These are phyloP conservation scores for Molanna angustata DNA, from an alignment of 2,888 invertebrate genomes.

Conservation along the genomic window DNA sequence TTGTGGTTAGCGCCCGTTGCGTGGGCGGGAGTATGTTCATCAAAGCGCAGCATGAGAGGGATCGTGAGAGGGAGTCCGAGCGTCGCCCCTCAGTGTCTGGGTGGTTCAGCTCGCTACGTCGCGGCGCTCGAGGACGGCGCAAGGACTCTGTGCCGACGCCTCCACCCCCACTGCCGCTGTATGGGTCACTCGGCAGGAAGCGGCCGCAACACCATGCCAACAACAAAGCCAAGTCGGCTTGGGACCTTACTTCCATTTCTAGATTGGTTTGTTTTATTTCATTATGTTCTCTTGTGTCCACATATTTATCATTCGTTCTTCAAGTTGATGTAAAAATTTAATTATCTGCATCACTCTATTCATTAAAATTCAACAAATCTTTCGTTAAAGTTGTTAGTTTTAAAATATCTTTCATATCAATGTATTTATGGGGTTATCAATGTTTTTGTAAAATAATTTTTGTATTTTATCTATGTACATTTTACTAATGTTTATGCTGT, in stretches of 20 bases:
- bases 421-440: too few species aligned
- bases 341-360: too few species aligned
- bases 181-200: slow-evolving; percentile 55
- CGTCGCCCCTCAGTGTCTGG: slow-evolving; percentile 69
- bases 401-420: too few species aligned
- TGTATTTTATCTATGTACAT: too few species aligned
- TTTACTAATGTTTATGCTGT: too few species aligned
- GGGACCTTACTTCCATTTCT: slow-evolving; percentile 56
- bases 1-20: slow-evolving; percentile 19
- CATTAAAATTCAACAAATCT: too few species aligned
- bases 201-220: slow-evolving; percentile 44
- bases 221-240: slow-evolving; percentile 29
- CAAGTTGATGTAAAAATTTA: too few species aligned
- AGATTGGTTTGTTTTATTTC: slow-evolving; percentile 6
- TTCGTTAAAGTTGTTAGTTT: too few species aligned
- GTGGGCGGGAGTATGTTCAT: slow-evolving; percentile 45
- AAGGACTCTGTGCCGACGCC: slow-evolving; percentile 44
- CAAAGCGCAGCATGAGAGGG: slow-evolving; percentile 47
- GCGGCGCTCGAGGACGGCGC: slow-evolving; percentile 54
- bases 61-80: slow-evolving; percentile 55
- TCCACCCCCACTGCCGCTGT: slow-evolving; percentile 46
- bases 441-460: too few species aligned
- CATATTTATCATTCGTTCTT: too few species aligned
- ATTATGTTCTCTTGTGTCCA: too few species aligned
- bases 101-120: slow-evolving; percentile 79